Conservation (phyloP, 2,797 vertebrate genomes). For the Sparus aurata region DNA sequence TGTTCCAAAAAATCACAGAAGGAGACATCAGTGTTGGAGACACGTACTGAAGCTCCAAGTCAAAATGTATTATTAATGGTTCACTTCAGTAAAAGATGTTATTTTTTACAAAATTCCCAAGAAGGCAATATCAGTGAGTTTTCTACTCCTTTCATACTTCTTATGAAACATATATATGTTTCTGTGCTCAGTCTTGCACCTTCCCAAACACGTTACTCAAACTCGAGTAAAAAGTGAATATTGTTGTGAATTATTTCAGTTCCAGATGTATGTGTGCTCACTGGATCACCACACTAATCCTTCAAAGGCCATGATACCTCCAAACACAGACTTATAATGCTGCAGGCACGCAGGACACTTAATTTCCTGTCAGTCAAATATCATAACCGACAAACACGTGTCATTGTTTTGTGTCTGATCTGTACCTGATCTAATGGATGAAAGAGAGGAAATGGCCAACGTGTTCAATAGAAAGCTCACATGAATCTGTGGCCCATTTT, state of each 20-base stretch:
- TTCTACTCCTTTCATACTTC: not conserved
- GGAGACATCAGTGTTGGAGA: not conserved
- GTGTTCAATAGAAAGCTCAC: not conserved
- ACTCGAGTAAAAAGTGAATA: not conserved
- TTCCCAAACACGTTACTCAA: not conserved
- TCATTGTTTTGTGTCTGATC: not conserved
- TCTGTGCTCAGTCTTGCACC: not conserved
- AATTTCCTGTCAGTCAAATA: not conserved
- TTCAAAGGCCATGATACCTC: not conserved
- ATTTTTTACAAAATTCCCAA: not conserved
- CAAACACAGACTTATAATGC: conserved; percentile 7
- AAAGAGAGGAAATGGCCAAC: not conserved
- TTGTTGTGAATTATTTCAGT: not conserved
- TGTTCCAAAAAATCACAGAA: not conserved
- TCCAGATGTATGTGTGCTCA: not conserved
- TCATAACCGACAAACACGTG: not conserved
- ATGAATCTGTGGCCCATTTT: not conserved
- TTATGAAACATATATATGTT: not conserved
- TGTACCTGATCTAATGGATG: not conserved
- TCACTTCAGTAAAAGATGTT: not conserved
- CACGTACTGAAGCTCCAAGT: not conserved
- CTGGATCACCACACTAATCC: conserved; percentile 4
- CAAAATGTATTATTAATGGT: not conserved
- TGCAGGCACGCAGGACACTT: not conserved
- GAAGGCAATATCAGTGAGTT: not conserved